Evolutionary conservation across 1,140 invertebrate genomes (phyloP), one percentile per base, ranked within the genome.

Genomic region (Diplogasteroides magnus): DNA sequence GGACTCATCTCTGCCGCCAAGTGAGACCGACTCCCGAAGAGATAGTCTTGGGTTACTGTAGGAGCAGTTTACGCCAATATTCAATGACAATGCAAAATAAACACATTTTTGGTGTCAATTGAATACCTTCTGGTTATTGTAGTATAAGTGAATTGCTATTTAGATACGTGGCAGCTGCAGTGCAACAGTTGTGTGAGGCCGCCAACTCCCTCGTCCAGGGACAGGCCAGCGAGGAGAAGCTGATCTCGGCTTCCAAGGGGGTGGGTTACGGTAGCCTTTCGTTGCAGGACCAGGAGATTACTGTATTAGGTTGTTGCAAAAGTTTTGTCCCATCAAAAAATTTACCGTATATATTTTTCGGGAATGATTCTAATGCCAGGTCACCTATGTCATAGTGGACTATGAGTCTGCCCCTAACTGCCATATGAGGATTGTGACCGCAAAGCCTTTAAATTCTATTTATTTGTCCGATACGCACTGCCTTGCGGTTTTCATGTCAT

Each of bases 161-260:
- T 19, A 48, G 92, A 72, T 86, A 96, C 71, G 95, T 98, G 0
- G 95, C 95, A 0, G 94, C 94, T 0, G 94, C 96, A 0, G 97
- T 95, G 0, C 94, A 98, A 83, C 93, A 91, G 73, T 86, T 98
- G 28, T 96, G 97, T 61, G 95, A 98, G 85, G 92, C 94, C 1
- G 96, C 96, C 55, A 97, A 98, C 82, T 90, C 92, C 61, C 86
- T 98, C 71, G 94, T 98, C 0, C 93, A 96, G 84, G 96, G 96
- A 13, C 89, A 91, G 64, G 89, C 91, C 67, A 90, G 91, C 23
- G 95, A 98, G 85, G 96, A 98, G 83, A 91, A 95, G 81, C 86
- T 98, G 0, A 96, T 98, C 68, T 94, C 93, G 0, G 91, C 93
- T 57, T 94, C 96, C 2, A 94, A 98, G 83, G 94, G 88, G 66